A percentile compares a stretch with the other conserved stretches of the same genome.
Evolutionary conservation across 1,140 invertebrate species (phyloP).

Genomic region (Drosophila cardini): DNA sequence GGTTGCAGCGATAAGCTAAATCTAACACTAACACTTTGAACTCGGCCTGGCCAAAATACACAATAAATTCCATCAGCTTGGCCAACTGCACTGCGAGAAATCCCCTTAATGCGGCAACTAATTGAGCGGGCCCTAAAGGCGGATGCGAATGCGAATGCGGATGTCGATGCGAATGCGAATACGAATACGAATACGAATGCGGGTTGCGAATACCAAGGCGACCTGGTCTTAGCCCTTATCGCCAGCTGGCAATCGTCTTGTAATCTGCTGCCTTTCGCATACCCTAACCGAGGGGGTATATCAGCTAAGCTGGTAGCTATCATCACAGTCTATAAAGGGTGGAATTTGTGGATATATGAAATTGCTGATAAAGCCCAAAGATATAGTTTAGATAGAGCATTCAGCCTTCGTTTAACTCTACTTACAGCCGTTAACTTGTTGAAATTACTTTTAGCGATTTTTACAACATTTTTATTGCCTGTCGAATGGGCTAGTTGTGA

Average conservation of each 20-base stretch:
- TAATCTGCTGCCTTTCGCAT: slow-evolving; percentile 50
- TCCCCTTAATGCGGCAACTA: slow-evolving; percentile 78
- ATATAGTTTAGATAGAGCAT: slow-evolving; percentile 44
- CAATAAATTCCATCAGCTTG: slow-evolving; percentile 70
- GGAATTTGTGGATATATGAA: too few species aligned
- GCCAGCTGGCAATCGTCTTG: slow-evolving; percentile 67
- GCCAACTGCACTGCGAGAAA: slow-evolving; percentile 34
- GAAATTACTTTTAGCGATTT: slow-evolving; percentile 70
- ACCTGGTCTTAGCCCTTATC: slow-evolving; percentile 57
- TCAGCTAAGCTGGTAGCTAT: neutral
- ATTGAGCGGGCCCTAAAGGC: slow-evolving; percentile 56
- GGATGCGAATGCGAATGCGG: slow-evolving; percentile 14
- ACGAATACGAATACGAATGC: slow-evolving; percentile 1
- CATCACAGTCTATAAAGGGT: neutral
- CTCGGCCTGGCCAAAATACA: slow-evolving; percentile 50
- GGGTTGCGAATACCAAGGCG: slow-evolving; percentile 26
- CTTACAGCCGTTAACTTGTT: slow-evolving; percentile 2
- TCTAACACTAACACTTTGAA: slow-evolving; percentile 30
- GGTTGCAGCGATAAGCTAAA: slow-evolving; percentile 66
- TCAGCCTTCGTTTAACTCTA: neutral
- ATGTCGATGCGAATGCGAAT: slow-evolving; percentile 19
- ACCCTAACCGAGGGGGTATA: slow-evolving; percentile 17
- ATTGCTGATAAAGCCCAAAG: too few species aligned
- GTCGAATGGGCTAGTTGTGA: slow-evolving; percentile 55
- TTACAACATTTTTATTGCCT: slow-evolving; percentile 81